A percentile compares a stretch with the other conserved stretches of the same genome.
These are phyloP conservation scores for Peromyscus maniculatus DNA, from an alignment of 2,113 vertebrate species.

Conservation along the genomic window DNA sequence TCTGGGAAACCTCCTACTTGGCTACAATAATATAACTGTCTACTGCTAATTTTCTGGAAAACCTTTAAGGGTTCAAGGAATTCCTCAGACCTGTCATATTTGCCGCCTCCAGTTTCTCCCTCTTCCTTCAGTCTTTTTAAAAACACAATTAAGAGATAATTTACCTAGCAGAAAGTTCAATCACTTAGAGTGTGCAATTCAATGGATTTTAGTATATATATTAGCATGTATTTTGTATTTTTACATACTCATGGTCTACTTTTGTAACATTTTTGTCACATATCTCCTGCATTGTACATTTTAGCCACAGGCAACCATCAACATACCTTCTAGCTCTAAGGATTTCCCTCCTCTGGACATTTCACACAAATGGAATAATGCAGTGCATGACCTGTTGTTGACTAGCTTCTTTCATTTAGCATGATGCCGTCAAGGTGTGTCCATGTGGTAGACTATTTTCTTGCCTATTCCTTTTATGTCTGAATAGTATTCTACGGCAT, in stretches of 20 bases:
- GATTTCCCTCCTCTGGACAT: background rate
- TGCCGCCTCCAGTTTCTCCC: background rate
- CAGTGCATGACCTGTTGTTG: background rate
- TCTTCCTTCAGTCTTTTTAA: background rate
- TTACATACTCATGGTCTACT: background rate
- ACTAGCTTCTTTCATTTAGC: background rate
- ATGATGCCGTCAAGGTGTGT: background rate
- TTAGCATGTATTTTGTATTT: conserved; percentile 26
- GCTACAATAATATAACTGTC: background rate
- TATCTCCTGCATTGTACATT: background rate
- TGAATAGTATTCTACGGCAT: background rate
- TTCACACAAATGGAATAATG: background rate
- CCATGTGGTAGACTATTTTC: background rate
- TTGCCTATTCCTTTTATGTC: background rate
- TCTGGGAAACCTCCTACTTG: background rate
- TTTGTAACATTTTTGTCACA: conserved; percentile 31
- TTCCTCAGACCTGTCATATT: background rate
- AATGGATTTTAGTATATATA: conserved; percentile 21
- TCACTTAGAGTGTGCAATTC: background rate
- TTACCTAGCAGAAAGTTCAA: conserved; percentile 9
- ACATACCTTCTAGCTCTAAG: background rate
- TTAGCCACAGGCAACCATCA: background rate
- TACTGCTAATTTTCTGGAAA: background rate
- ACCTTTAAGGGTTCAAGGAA: conserved; percentile 27
- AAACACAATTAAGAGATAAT: background rate